Evolutionary conservation across 64 coral and sea anemone species (phyloP), one percentile per base, ranked within the genome.

Genomic region (Cladopsammia gracilis): DNA sequence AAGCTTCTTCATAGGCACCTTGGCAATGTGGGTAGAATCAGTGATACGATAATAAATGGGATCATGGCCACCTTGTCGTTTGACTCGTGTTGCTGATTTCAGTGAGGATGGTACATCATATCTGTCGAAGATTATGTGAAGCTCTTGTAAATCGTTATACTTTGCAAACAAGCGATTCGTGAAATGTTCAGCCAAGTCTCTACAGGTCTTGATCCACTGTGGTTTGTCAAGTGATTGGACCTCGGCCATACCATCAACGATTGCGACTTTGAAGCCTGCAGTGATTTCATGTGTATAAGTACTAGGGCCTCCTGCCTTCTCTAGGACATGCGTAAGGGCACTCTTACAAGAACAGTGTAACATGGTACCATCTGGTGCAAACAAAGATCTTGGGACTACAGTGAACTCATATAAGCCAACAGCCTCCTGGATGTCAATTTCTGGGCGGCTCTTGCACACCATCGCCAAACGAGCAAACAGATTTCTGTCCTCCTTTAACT

Each of bases 321-420:
- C 76, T 61, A 94, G 76, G 50, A 83, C 83, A 74, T 82, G 64
- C 76, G 83, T 84, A 59, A 94, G 66, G n/a, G 85, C 56, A 82
- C 42, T 89, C 86, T 94, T 88, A 60, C 60, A 87, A 87, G 71
- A 87, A 67, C 91, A 93, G 48, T 93, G 71, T 46, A 93, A 78
- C 74, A 93, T 93, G 34, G 83, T 87, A 54, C 83, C 73, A 93
- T 87, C 91, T 68, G 20, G 50, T 53, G 91, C 83, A 93, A 93
- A 93, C 56, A 87, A 62, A 57, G 91, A 88, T 64, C 91, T 87
- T 87, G 82, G 79, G 50, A 92, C 81, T 48, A 85, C 80, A 53
- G 79, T 92, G 82, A 93, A 93, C 81, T 93, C 81, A 86, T 93
- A 76, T 25, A 86, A 53, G 58, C 82, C 90, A 75, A 93, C 67